A percentile compares a stretch with the other conserved stretches of the same genome.
phyloP scores from a whole-genome alignment of 2,797 vertebrate genomes.

The Adrianichthys oophorus region DNA sequence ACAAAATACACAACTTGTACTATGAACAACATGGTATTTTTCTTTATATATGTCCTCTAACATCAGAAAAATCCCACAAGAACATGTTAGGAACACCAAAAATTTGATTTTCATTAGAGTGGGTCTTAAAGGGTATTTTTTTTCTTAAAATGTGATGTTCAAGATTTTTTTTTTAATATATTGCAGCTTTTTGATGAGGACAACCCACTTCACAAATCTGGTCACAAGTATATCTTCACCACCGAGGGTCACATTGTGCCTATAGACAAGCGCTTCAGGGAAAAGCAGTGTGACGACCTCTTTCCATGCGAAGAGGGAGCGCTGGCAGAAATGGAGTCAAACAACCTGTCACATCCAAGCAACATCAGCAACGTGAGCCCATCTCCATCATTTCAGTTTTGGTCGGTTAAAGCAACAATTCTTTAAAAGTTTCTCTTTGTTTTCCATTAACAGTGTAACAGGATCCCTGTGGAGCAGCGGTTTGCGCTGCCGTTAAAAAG shows the following conservation, averaged over 20 bases:
- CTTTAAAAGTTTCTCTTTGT: background rate
- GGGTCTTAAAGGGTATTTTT: background rate
- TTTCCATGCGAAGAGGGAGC: slow-evolving; percentile 71
- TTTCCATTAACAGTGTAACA: slow-evolving; percentile 83
- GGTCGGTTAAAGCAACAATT: background rate
- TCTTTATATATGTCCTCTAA: too few species aligned
- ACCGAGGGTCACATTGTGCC: slow-evolving; percentile 96
- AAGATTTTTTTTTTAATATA: background rate
- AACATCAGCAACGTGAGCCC: slow-evolving; percentile 85
- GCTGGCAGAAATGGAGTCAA: slow-evolving; percentile 42
- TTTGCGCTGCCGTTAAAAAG: slow-evolving; percentile 93
- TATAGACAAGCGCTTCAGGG: slow-evolving; percentile 88
- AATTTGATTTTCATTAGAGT: too few species aligned
- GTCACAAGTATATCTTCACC: slow-evolving; percentile 95
- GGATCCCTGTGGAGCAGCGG: slow-evolving; percentile 91
- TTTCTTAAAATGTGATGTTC: background rate
- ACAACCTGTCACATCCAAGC: slow-evolving; percentile 50
- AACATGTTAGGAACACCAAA: too few species aligned
- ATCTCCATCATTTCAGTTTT: background rate
- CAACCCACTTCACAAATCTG: slow-evolving; percentile 93
- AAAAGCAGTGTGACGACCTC: slow-evolving; percentile 85
- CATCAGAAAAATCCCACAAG: too few species aligned
- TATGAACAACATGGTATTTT: too few species aligned
- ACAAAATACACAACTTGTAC: too few species aligned
- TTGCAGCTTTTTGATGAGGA: slow-evolving; percentile 94